Percentiles rank a stretch among this genome's conserved stretches.
These are phyloP conservation scores for Syngnathus acus DNA, from an alignment of 2,797 vertebrate species.

Conservation along the genomic window DNA sequence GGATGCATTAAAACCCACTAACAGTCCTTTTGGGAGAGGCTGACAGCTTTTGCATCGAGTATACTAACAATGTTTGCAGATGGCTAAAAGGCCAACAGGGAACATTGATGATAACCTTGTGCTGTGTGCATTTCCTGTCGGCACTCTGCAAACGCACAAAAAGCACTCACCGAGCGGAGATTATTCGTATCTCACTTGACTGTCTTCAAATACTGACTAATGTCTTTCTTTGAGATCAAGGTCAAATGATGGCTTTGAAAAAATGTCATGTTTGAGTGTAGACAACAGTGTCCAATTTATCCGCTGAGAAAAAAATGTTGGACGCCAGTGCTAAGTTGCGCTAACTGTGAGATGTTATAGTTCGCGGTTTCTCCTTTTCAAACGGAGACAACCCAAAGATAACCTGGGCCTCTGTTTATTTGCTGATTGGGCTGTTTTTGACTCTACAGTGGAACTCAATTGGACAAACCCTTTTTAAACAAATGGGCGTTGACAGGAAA, in stretches of 20 bases:
- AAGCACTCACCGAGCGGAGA: neutral
- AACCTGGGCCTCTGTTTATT: neutral
- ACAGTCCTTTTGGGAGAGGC: conserved; percentile 32
- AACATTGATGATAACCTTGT: conserved; percentile 24
- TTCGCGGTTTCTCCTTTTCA: conserved; percentile 15
- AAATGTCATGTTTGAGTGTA: conserved; percentile 44
- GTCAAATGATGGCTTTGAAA: conserved; percentile 35
- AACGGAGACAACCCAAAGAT: neutral
- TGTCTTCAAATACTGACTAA: conserved; percentile 41
- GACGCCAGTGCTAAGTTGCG: conserved; percentile 33
- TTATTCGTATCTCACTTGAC: conserved; percentile 15
- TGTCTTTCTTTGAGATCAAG: conserved; percentile 48
- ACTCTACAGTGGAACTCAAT: neutral
- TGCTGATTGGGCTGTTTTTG: neutral
- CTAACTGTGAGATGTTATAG: conserved; percentile 36
- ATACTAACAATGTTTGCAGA: conserved; percentile 62
- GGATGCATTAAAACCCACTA: conserved; percentile 34
- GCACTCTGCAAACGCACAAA: conserved; percentile 12
- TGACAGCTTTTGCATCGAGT: conserved; percentile 25
- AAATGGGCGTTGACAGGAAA: too few relatives aligned
- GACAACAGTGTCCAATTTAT: conserved; percentile 24
- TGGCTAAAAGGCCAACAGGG: conserved; percentile 30
- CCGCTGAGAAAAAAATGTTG: conserved; percentile 45
- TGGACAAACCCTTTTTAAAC: too few relatives aligned
- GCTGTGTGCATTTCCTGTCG: conserved; percentile 22